Conservation (phyloP, 1,140 invertebrate genomes). For the Zaprionus tsacasi region DNA sequence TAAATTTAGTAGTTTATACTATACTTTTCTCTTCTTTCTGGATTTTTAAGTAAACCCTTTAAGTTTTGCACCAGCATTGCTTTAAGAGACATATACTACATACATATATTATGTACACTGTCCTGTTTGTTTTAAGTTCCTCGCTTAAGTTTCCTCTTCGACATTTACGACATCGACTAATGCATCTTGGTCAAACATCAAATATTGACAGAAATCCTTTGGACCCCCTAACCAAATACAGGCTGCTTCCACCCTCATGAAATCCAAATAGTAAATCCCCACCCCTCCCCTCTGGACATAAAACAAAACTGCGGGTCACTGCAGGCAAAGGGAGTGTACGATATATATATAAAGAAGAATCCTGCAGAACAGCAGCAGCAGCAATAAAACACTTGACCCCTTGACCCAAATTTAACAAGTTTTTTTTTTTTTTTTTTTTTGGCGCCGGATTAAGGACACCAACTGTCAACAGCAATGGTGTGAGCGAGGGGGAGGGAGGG, state of each 20-base stretch:
- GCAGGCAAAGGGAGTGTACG: conserved; percentile 50
- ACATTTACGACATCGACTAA: neutral
- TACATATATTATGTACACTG: neutral
- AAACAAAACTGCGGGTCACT: conserved; percentile 50
- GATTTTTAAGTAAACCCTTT: neutral
- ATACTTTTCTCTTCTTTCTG: no score
- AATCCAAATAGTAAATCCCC: conserved; percentile 14
- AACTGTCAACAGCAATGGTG: conserved; percentile 61
- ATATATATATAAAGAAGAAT: conserved; percentile 58
- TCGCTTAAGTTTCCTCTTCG: neutral
- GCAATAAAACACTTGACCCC: conserved; percentile 74
- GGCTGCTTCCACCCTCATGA: conserved; percentile 18
- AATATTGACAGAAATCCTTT: conserved; percentile 46
- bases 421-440: conserved; percentile 17
- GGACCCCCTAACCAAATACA: conserved; percentile 22
- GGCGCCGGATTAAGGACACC: conserved; percentile 61
- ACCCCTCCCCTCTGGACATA: conserved; percentile 5
- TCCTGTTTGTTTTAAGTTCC: neutral
- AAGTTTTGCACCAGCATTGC: neutral
- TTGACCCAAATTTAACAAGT: conserved; percentile 70
- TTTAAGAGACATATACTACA: neutral
- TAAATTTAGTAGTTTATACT: no score
- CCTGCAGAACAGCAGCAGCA: neutral
- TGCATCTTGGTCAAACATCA: conserved; percentile 9
- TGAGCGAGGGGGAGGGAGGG: neutral